Evolutionary conservation across 1,140 invertebrate species (phyloP).

Genomic region (Zaprionus tsacasi): DNA sequence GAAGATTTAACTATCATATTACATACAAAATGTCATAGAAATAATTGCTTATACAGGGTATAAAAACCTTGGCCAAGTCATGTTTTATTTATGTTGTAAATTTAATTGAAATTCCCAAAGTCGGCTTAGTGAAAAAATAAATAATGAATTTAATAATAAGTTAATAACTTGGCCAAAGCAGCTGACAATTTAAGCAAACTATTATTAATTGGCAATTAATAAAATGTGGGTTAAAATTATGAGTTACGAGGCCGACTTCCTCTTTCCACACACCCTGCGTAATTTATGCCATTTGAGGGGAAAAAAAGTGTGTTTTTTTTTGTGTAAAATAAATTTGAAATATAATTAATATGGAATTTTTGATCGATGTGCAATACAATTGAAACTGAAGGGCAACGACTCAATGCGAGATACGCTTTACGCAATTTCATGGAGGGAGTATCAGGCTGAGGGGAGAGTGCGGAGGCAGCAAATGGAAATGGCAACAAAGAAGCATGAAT

Average conservation of each 20-base stretch:
- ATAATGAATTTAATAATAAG: not conserved
- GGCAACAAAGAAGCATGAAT: conserved; percentile 70
- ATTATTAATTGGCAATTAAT: conserved; percentile 74
- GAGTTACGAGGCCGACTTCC: conserved; percentile 10
- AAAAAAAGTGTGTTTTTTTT: conserved; percentile 8
- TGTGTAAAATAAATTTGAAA: conserved; percentile 35
- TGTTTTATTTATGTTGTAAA: not conserved
- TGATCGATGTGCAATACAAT: conserved; percentile 30
- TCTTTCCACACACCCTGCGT: not conserved
- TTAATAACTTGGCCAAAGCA: conserved; percentile 21
- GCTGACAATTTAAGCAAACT: conserved; percentile 54
- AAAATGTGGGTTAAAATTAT: conserved; percentile 32
- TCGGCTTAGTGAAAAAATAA: conserved; percentile 29
- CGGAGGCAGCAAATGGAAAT: conserved; percentile 30
- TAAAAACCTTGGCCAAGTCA: too few relatives aligned
- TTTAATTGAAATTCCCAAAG: not conserved
- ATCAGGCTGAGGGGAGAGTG: not conserved
- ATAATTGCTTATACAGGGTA: too few relatives aligned
- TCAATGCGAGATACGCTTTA: conserved; percentile 37
- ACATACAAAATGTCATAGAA: too few relatives aligned
- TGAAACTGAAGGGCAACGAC: conserved; percentile 16
- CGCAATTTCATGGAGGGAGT: conserved; percentile 15
- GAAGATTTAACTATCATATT: too few relatives aligned
- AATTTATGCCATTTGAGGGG: conserved; percentile 42
- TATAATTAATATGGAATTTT: conserved; percentile 53